Percentiles rank a stretch among this genome's conserved stretches.
Evolutionary conservation across 2,797 vertebrate species (phyloP).

Genomic region (Halcyon badia): DNA sequence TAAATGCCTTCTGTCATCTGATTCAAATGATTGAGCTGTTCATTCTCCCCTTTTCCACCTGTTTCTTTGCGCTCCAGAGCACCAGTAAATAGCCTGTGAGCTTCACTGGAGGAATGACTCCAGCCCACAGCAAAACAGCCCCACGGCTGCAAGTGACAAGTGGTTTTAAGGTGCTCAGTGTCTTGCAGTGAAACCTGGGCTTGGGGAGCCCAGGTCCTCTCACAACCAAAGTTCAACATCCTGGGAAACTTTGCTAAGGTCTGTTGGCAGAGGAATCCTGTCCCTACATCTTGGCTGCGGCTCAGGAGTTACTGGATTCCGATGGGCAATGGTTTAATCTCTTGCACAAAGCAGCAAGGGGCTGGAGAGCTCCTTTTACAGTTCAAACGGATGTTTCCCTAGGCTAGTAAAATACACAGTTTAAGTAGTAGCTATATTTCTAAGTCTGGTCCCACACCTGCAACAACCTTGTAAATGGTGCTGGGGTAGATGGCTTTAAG

Average conservation of each 20-base stretch:
- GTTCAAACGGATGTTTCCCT: slow-evolving; percentile 73
- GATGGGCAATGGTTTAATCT: slow-evolving; percentile 11
- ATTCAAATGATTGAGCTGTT: not conserved
- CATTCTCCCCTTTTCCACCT: not conserved
- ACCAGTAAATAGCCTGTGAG: not conserved
- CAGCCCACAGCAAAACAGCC: not conserved
- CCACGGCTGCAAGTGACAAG: rapidly evolving
- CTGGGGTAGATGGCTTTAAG: slow-evolving; percentile 70
- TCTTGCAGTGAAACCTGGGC: not conserved
- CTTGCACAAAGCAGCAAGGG: slow-evolving; percentile 24
- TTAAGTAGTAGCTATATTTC: slow-evolving; percentile 74
- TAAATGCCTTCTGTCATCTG: not conserved
- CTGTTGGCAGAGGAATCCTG: slow-evolving; percentile 42
- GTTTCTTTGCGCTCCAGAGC: not conserved
- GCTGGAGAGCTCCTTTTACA: slow-evolving; percentile 56
- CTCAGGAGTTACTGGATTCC: not conserved
- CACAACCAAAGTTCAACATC: slow-evolving; percentile 13
- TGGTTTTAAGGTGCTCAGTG: not conserved
- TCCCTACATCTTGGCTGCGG: not conserved
- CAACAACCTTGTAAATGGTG: slow-evolving; percentile 78
- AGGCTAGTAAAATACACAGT: slow-evolving; percentile 75
- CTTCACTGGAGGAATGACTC: not conserved
- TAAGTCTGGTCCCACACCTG: slow-evolving; percentile 78
- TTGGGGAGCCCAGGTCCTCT: not conserved
- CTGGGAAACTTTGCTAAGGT: slow-evolving; percentile 23